These are phyloP conservation scores for Cecidostiba fungosa DNA, from an alignment of 2,888 invertebrate genomes.

Conservation along the genomic window DNA sequence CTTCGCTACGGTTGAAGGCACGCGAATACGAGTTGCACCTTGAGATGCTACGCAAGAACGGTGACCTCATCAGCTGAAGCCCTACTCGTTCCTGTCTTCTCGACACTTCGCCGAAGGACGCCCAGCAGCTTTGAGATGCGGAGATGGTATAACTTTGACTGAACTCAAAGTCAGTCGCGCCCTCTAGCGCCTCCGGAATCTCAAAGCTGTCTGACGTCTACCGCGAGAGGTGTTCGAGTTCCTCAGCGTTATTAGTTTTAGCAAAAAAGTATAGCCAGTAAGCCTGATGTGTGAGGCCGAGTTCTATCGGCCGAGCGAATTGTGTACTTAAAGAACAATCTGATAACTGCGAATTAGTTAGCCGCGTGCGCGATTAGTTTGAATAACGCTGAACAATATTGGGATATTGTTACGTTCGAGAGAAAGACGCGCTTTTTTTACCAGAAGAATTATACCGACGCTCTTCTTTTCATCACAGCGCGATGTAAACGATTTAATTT, in stretches of 20 bases:
- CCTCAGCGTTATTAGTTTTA: neutral
- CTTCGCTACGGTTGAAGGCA: slow-evolving; percentile 92
- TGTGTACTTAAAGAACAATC: neutral
- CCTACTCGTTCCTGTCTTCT: neutral
- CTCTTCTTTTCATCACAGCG: too few species aligned
- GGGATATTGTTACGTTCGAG: neutral
- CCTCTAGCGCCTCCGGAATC: neutral
- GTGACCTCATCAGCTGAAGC: slow-evolving; percentile 90
- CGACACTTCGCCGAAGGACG: neutral
- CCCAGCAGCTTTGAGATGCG: neutral
- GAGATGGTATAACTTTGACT: neutral
- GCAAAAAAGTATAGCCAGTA: neutral
- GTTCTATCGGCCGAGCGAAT: slow-evolving; percentile 21
- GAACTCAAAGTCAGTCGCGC: neutral
- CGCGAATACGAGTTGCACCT: slow-evolving; percentile 93
- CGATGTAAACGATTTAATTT: neutral
- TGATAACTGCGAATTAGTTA: neutral
- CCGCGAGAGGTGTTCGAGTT: neutral
- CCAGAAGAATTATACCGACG: neutral
- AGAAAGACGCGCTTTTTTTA: neutral
- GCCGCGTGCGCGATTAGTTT: neutral
- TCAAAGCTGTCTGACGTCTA: neutral
- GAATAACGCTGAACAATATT: neutral
- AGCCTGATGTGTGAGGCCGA: neutral
- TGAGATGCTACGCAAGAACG: slow-evolving; percentile 90